These are phyloP conservation scores for Drosophila sp. DNA, from an alignment of 1,140 invertebrate genomes.

Conservation along the genomic window DNA sequence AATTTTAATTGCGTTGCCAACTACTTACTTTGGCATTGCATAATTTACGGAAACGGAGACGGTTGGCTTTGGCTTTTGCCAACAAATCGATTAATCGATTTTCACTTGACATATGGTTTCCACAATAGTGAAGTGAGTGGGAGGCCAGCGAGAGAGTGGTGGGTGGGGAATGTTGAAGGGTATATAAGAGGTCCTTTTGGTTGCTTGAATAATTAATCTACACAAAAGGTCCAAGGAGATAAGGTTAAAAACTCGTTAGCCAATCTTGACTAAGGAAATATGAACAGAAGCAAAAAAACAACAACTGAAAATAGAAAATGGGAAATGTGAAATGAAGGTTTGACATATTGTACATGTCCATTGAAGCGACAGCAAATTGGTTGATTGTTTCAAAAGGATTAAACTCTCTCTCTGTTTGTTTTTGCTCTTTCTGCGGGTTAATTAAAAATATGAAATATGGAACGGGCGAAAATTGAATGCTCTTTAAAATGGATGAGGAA, in stretches of 20 bases:
- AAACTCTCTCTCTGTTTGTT: constrained; percentile 6
- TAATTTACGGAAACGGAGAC: constrained; percentile 23
- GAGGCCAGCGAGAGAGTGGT: background rate
- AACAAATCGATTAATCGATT: constrained; percentile 71
- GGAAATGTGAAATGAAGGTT: constrained; percentile 18
- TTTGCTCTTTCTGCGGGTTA: constrained; percentile 10
- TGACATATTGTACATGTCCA: constrained; percentile 12
- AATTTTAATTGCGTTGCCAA: constrained; percentile 63
- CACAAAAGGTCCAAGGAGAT: constrained; percentile 10
- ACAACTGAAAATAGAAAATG: constrained; percentile 38
- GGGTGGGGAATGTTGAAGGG: background rate
- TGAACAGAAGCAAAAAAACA: constrained; percentile 16
- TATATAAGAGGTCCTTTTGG: constrained; percentile 19
- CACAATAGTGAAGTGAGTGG: background rate
- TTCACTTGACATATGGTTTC: constrained; percentile 45
- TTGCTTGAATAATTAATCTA: constrained; percentile 38
- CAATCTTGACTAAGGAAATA: constrained; percentile 13
- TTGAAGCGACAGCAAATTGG: constrained; percentile 11
- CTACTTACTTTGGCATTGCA: constrained; percentile 37
- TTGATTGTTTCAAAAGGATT: constrained; percentile 11
- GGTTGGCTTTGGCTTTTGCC: constrained; percentile 8
- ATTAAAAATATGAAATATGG: constrained; percentile 5
- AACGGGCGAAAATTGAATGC: background rate
- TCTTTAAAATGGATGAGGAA: background rate
- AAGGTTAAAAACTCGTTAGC: constrained; percentile 38